Evolutionary conservation across 2,797 vertebrate genomes (phyloP), one percentile per base, ranked within the genome.

Genomic region (Cyclopterus lumpus): DNA sequence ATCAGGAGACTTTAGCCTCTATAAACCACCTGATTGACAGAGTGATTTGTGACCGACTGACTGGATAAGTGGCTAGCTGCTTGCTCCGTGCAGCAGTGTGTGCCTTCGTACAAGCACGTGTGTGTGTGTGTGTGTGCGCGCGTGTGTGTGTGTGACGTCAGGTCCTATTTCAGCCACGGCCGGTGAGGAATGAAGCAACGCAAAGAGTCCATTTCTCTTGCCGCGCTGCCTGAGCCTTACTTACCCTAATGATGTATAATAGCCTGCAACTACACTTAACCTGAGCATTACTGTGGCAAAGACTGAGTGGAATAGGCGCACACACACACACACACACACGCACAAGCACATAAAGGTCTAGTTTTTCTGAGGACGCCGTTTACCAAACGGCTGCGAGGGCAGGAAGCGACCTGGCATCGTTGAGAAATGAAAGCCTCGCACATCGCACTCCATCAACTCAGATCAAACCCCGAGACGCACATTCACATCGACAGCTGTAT

Each of bases 161-260:
- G 79, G 75, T 87, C 77, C 95, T 93, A 95, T 94, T 95, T 90
- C 82, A 91, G 83, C 90, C 77, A 82, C 73, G 88, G 88, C 88
- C 71, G 90, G 94, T 96, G 96, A 97, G 95, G 95, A 96, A 97
- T 97, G 96, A 95, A 95, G 95, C 90, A 94, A 95, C 95, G 93
- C 87, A 95, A 95, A 95, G 94, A 95, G 93, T 95, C 96, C 95
- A 96, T 97, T 97, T 94, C 95, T 96, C 96, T 96, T 95, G 91
- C 93, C 76, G 87, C 91, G 90, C 89, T 79, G 95, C 94, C 94
- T 95, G 95, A 95, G 94, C 96, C 95, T 95, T 96, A 96, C 96
- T 97, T 96, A 96, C 96, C 94, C 95, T 97, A 97, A 97, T 97
- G 97, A 97, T 95, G 95, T 95, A 95, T 96, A 97, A 97, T 96